Percentiles rank a stretch among this genome's conserved stretches.
Evolutionary conservation across 2,797 vertebrate genomes (phyloP).

Genomic region (Iguana delicatissima): DNA sequence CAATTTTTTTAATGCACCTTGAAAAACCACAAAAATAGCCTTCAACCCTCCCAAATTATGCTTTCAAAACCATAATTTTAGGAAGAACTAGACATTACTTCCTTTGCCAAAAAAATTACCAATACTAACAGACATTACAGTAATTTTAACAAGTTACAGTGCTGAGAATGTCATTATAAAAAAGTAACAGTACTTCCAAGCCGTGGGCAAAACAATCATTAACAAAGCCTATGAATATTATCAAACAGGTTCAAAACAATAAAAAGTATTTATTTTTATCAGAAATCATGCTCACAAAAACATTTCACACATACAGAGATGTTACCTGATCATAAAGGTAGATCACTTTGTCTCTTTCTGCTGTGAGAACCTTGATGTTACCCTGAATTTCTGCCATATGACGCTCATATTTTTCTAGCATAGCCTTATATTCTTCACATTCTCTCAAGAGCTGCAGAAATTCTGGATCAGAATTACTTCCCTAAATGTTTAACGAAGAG

Average conservation of each 20-base stretch:
- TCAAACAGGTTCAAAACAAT: not conserved
- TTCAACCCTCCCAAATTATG: not conserved
- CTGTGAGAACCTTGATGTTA: conserved; percentile 83
- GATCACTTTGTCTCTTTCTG: conserved; percentile 83
- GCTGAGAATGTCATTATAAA: not conserved
- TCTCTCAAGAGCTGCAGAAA: conserved; percentile 79
- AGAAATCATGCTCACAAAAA: not conserved
- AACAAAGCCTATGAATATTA: not conserved
- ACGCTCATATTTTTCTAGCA: conserved; percentile 81
- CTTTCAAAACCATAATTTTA: not conserved
- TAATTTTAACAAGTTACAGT: not conserved
- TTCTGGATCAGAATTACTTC: conserved; percentile 76
- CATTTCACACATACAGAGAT: conserved; percentile 40
- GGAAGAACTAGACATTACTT: not conserved
- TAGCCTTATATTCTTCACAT: conserved; percentile 80
- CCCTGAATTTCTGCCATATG: conserved; percentile 85
- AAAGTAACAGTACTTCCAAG: not conserved
- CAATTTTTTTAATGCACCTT: not conserved
- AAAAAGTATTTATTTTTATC: not conserved
- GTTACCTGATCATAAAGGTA: conserved; percentile 81
- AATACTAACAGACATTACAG: not conserved
- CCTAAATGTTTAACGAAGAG: conserved; percentile 66
- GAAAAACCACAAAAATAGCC: not conserved
- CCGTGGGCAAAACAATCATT: not conserved
- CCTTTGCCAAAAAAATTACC: not conserved